Evolutionary conservation across 2,113 vertebrate genomes (phyloP), one percentile per base, ranked within the genome.

Genomic region (Varanus komodoensis): DNA sequence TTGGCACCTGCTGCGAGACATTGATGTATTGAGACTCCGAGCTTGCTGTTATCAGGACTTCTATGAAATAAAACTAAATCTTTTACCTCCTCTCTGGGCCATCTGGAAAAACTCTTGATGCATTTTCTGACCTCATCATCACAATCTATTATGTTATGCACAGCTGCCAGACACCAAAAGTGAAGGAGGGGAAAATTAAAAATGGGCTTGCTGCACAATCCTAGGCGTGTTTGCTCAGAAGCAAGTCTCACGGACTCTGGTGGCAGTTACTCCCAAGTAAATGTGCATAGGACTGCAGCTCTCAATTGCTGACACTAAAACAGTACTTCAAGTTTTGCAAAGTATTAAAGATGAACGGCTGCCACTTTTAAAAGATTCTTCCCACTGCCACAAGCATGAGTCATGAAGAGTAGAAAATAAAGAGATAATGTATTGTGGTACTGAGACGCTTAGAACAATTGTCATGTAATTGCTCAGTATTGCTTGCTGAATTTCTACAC

Each of bases 21-120:
- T 68, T 77, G 68, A 85, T 85, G 34, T 75, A 74, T 50, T 23
- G 68, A 90, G 81, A 32, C 54, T 88, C 89, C 3, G 44, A 73
- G 73, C 61, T 29, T 44, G n/a, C 78, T 69, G 86, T n/a, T 87
- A 79, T 67, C 50, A 68, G 86, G 48, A 52, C 73, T 87, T 4
- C 8, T 64, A 54, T 73, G 34, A 82, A 87, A 87, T 77, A 34
- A 88, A 85, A 80, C 57, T 75, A 89, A 78, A 50, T 68, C 82
- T 88, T 79, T 64, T 44, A 38, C 21, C 6, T 54, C 48, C 57
- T 34, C 75, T 86, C 44, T 64, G 38, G 68, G 34, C 90, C 90
- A 91, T 68, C 74, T 69, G 74, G 84, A n/a, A 87, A 67, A 68
- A 29, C 79, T 68, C 54, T 68, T 67, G 86, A 67, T 81, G 52